Percentiles rank a stretch among this genome's conserved stretches.
These are phyloP conservation scores for Oceanodroma tethys DNA, from an alignment of 2,113 vertebrate species.

Conservation along the genomic window DNA sequence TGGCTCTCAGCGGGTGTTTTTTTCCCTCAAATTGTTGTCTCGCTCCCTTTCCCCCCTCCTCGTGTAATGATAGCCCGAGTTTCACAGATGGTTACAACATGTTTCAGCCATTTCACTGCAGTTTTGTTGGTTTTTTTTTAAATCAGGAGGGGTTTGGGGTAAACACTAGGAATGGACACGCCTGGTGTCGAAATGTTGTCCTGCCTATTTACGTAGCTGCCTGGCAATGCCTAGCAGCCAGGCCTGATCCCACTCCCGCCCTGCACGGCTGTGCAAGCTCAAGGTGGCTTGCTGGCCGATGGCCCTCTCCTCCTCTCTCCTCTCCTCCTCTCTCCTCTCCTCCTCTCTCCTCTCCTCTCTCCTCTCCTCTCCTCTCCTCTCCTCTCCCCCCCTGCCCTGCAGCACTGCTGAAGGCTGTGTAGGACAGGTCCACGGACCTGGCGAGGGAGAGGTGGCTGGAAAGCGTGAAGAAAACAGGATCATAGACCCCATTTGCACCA, in stretches of 20 bases:
- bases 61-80: not conserved
- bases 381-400: too few species aligned
- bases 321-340: too few species aligned
- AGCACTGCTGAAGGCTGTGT: not conserved
- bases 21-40: not conserved
- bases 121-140: not conserved
- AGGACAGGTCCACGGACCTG: not conserved
- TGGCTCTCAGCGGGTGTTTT: not conserved
- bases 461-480: not conserved
- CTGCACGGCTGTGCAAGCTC: not conserved
- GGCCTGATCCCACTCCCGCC: not conserved
- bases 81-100: constrained; percentile 29
- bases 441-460: not conserved
- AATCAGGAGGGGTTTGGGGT: not conserved
- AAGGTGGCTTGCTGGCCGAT: not conserved
- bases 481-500: fast-evolving
- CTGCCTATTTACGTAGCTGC: not conserved
- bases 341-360: too few species aligned
- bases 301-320: not conserved
- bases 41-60: not conserved
- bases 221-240: not conserved
- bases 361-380: not conserved
- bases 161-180: not conserved
- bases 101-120: constrained; percentile 14
- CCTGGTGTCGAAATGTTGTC: not conserved